Percentiles rank a stretch among this genome's conserved stretches.
Conservation (phyloP, 2,113 vertebrate genomes). For the Xiphorhynchus elegans region DNA sequence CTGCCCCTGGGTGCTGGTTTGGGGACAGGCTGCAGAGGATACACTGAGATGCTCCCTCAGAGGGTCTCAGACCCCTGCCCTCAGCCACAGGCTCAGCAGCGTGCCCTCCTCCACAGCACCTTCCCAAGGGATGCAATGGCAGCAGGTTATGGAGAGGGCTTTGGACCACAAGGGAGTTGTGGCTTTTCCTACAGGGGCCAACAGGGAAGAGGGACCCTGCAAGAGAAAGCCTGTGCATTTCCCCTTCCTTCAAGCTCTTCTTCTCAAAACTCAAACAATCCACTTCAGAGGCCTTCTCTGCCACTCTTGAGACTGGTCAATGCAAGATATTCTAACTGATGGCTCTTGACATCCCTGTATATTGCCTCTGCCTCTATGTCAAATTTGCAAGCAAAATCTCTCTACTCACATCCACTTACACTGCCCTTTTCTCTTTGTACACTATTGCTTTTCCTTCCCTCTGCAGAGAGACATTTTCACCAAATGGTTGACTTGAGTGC, state of each 20-base stretch:
- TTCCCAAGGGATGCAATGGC: accelerated
- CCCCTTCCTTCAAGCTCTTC: neutral
- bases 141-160: neutral
- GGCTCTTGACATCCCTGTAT: neutral
- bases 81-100: neutral
- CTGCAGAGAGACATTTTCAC: neutral
- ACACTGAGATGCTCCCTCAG: neutral
- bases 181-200: neutral
- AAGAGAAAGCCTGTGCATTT: neutral
- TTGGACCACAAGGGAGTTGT: neutral
- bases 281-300: neutral
- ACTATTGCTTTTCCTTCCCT: neutral
- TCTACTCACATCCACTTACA: neutral
- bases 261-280: neutral
- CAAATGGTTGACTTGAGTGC: neutral
- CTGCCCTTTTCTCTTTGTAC: neutral
- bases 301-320: neutral
- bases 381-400: neutral
- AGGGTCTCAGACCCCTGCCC: neutral
- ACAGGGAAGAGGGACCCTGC: neutral
- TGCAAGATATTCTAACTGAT: neutral
- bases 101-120: neutral
- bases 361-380: neutral
- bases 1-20: neutral
- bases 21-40: neutral